Percentiles rank a stretch among this genome's conserved stretches.
phyloP scores from a whole-genome alignment of 2,113 vertebrate species.

The Thunnus maccoyii region DNA sequence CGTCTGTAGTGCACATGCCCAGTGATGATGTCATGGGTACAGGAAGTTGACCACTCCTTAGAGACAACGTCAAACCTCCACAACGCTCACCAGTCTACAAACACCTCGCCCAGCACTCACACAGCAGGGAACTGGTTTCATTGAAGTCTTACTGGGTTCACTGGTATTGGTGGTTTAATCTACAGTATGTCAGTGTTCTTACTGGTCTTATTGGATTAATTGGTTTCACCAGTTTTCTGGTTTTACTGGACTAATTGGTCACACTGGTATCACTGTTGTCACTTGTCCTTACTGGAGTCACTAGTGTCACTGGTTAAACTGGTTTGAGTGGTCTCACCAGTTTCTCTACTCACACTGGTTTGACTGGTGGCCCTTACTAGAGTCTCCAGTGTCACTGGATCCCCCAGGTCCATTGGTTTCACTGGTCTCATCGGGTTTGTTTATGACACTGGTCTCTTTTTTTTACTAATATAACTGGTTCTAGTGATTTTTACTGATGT shows the following conservation, averaged over 20 bases:
- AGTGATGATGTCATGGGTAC: conserved; percentile 60
- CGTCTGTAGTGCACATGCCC: conserved; percentile 40
- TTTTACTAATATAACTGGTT: no score
- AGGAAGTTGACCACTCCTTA: conserved; percentile 57
- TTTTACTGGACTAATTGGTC: no score
- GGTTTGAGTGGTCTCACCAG: neutral
- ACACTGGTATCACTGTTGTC: no score
- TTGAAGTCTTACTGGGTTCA: neutral
- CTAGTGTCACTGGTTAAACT: neutral
- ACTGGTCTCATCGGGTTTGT: neutral
- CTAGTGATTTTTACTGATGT: no score
- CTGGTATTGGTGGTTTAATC: neutral
- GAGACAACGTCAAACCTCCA: conserved; percentile 11
- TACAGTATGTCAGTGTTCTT: neutral
- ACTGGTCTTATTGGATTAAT: neutral
- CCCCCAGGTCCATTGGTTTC: neutral
- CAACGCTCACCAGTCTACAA: neutral
- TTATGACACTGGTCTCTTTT: no score
- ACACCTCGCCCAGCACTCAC: conserved; percentile 20
- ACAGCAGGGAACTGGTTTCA: conserved; percentile 11
- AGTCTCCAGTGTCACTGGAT: neutral
- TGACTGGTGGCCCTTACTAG: neutral
- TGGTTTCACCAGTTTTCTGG: neutral
- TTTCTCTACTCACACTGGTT: neutral
- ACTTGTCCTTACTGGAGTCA: neutral